These are phyloP conservation scores for Biston betularia DNA, from an alignment of 2,888 invertebrate genomes.

Conservation along the genomic window DNA sequence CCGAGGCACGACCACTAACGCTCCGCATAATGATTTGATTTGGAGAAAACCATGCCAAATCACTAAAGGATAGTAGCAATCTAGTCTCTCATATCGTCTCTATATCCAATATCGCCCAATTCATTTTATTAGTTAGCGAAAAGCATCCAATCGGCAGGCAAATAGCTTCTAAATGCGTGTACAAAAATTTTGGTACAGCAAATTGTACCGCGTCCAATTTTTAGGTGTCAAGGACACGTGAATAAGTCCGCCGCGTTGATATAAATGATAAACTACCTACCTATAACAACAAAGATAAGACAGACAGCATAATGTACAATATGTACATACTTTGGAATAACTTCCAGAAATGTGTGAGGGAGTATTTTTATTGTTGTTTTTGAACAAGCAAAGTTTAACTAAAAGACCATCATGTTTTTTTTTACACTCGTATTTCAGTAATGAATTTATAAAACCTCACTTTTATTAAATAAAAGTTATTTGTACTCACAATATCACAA, in stretches of 20 bases:
- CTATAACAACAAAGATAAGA: constrained; percentile 31
- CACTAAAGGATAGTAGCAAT: constrained; percentile 5
- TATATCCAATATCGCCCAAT: background rate
- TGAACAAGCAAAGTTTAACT: background rate
- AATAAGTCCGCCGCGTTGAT: constrained; percentile 21
- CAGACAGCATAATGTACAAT: constrained; percentile 8
- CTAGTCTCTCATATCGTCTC: constrained; percentile 5
- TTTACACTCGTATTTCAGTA: background rate
- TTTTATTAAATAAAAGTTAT: background rate
- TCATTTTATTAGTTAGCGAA: constrained; percentile 1
- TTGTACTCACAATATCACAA: background rate
- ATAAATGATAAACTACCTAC: constrained; percentile 22
- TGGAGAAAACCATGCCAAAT: constrained; percentile 8
- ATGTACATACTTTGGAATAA: background rate
- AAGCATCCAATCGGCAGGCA: constrained; percentile 1
- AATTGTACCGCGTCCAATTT: constrained; percentile 18
- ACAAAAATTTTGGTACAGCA: constrained; percentile 9
- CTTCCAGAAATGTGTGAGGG: constrained; percentile 9
- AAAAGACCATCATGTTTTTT: background rate
- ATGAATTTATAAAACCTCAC: background rate
- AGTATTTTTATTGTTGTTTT: background rate
- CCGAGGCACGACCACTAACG: constrained; percentile 30
- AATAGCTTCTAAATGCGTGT: constrained; percentile 2
- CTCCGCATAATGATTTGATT: constrained; percentile 8
- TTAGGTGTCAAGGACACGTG: constrained; percentile 31